These are phyloP conservation scores for Peribatodes rhomboidaria DNA, from an alignment of 2,888 invertebrate species.

Conservation along the genomic window DNA sequence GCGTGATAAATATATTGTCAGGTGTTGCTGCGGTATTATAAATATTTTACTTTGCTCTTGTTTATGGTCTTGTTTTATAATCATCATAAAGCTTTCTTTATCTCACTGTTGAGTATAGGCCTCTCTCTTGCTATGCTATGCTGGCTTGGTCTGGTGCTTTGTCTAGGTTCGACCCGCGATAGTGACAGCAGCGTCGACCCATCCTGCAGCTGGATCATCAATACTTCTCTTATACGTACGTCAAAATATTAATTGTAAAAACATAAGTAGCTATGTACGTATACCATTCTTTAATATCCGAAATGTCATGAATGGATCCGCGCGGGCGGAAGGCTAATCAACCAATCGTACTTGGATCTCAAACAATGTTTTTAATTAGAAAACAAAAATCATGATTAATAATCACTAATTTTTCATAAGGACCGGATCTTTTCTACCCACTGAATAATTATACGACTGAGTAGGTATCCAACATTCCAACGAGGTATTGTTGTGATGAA, in stretches of 20 bases:
- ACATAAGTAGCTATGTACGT: neutral
- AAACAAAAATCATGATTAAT: constrained; percentile 20
- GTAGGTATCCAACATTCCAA: constrained; percentile 17
- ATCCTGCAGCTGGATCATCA: too few relatives aligned
- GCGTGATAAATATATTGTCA: neutral
- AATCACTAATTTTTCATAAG: constrained; percentile 17
- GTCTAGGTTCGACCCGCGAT: too few relatives aligned
- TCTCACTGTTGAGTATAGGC: too few relatives aligned
- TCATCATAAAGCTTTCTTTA: too few relatives aligned
- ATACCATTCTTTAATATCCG: constrained; percentile 1
- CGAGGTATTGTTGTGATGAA: constrained; percentile 27
- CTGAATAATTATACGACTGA: constrained; percentile 19
- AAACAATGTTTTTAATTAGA: constrained; percentile 29
- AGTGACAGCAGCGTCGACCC: too few relatives aligned
- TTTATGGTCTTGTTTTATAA: neutral
- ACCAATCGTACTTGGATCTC: neutral
- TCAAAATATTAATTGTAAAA: too few relatives aligned
- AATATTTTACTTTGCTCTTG: neutral
- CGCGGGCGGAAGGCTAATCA: constrained; percentile 6
- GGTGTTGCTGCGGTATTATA: neutral
- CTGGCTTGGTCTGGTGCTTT: too few relatives aligned
- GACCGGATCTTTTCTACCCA: constrained; percentile 20
- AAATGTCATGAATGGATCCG: neutral
- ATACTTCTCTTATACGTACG: too few relatives aligned
- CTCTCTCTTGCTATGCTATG: too few relatives aligned